Evolutionary conservation across 2,797 vertebrate species (phyloP).

Genomic region (Micromesistius poutassou): DNA sequence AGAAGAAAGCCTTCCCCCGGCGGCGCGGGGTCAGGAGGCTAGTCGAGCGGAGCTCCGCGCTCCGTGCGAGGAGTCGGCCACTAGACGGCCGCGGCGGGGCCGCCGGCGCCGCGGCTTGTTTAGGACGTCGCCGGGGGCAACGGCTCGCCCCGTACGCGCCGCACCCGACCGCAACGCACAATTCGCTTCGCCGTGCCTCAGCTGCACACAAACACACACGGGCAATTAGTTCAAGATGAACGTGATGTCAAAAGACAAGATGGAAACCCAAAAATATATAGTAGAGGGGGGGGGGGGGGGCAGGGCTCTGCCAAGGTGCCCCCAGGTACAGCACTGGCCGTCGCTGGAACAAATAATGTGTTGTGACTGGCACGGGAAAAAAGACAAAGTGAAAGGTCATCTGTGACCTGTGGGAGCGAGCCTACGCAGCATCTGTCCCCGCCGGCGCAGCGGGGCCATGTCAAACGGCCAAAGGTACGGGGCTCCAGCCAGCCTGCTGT

Average conservation of each 20-base stretch:
- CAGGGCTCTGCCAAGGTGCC: conserved; percentile 60
- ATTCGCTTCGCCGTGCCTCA: conserved; percentile 4
- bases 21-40: conserved; percentile 69
- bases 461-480: conserved; percentile 67
- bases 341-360: conserved; percentile 70
- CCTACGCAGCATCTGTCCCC: conserved; percentile 70
- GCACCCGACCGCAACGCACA: conserved; percentile 9
- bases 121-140: no score
- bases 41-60: conserved; percentile 70
- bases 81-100: conserved; percentile 28
- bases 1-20: conserved; percentile 67
- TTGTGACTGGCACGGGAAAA: conserved; percentile 59
- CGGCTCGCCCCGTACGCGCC: conserved; percentile 12
- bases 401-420: conserved; percentile 69
- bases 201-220: conserved; percentile 22
- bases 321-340: conserved; percentile 71
- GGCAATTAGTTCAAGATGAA: conserved; percentile 55
- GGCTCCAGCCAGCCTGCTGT: conserved; percentile 36
- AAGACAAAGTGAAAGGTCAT: conserved; percentile 70
- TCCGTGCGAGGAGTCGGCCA: conserved; percentile 71
- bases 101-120: conserved; percentile 17
- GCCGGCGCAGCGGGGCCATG: conserved; percentile 59
- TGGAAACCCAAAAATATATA: conserved; percentile 29
- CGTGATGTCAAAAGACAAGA: conserved; percentile 72
- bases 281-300: not conserved